These are phyloP conservation scores for Drosophila ambigua DNA, from an alignment of 1,140 invertebrate genomes.

Conservation along the genomic window DNA sequence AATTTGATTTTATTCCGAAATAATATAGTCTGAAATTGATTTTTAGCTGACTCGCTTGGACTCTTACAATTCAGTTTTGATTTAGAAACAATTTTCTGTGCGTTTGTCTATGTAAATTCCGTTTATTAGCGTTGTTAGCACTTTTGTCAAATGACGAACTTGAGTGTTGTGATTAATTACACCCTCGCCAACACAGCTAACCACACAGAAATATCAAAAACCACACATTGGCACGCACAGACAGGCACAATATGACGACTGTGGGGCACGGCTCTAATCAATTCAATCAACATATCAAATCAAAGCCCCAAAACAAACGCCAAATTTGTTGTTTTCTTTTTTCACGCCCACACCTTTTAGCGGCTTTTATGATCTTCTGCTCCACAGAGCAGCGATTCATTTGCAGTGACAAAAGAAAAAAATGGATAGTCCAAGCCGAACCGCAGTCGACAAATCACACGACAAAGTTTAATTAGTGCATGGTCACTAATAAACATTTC, in stretches of 20 bases:
- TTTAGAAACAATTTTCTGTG: slow-evolving; percentile 7
- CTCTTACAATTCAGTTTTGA: not conserved
- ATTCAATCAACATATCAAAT: slow-evolving; percentile 72
- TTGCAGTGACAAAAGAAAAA: slow-evolving; percentile 58
- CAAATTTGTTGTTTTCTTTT: slow-evolving; percentile 48
- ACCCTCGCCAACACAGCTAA: slow-evolving; percentile 42
- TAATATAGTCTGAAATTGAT: not conserved
- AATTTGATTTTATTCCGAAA: not conserved
- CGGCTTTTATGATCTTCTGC: slow-evolving; percentile 76
- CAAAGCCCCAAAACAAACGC: slow-evolving; percentile 13
- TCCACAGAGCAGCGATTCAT: slow-evolving; percentile 74
- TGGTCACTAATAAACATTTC: slow-evolving; percentile 75
- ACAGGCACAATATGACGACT: slow-evolving; percentile 4
- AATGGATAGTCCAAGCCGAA: slow-evolving; percentile 4
- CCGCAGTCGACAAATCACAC: slow-evolving; percentile 27
- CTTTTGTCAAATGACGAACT: slow-evolving; percentile 44
- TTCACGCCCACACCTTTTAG: slow-evolving; percentile 79
- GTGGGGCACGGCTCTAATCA: slow-evolving; percentile 65
- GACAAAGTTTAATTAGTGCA: slow-evolving; percentile 79
- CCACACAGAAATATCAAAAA: slow-evolving; percentile 10
- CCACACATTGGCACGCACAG: no score
- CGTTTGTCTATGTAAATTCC: slow-evolving; percentile 38
- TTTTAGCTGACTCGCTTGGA: not conserved
- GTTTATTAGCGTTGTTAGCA: slow-evolving; percentile 57
- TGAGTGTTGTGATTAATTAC: slow-evolving; percentile 65